Percentiles rank a stretch among this genome's conserved stretches.
These are phyloP conservation scores for Syngnathus floridae DNA, from an alignment of 2,113 vertebrate genomes.

Conservation along the genomic window DNA sequence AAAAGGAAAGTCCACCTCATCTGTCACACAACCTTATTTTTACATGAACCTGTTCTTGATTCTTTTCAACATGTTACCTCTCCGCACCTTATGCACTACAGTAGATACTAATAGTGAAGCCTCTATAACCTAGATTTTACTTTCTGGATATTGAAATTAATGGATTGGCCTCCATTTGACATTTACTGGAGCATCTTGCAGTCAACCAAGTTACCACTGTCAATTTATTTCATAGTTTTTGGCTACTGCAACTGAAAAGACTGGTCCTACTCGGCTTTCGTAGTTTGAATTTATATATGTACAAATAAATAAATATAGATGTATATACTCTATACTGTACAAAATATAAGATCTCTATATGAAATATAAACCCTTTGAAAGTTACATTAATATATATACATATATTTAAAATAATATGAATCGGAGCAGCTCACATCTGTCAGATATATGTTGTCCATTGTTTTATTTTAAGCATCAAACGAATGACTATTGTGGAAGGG, in stretches of 20 bases:
- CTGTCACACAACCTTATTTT: constrained; percentile 9
- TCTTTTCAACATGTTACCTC: constrained; percentile 51
- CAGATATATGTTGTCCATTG: neutral
- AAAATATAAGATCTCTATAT: constrained; percentile 50
- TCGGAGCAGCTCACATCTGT: constrained; percentile 11
- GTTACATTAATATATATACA: constrained; percentile 20
- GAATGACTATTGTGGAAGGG: neutral
- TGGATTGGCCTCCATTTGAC: constrained; percentile 21
- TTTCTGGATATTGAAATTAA: constrained; percentile 9
- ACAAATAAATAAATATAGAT: constrained; percentile 64
- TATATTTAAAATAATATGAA: constrained; percentile 38
- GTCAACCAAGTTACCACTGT: neutral
- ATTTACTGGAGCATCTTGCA: constrained; percentile 22
- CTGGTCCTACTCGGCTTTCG: constrained; percentile 26
- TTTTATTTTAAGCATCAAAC: neutral
- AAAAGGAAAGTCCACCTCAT: constrained; percentile 14
- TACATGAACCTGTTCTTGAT: constrained; percentile 34
- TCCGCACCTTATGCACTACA: constrained; percentile 47
- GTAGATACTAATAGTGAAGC: constrained; percentile 22
- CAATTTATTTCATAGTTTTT: constrained; percentile 11
- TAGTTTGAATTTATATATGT: constrained; percentile 51
- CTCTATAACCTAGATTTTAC: constrained; percentile 15
- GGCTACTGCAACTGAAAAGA: constrained; percentile 16
- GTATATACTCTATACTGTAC: constrained; percentile 51
- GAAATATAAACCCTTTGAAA: constrained; percentile 35